These are phyloP conservation scores for Ypsolopha sequella DNA, from an alignment of 2,888 invertebrate species.

Conservation along the genomic window DNA sequence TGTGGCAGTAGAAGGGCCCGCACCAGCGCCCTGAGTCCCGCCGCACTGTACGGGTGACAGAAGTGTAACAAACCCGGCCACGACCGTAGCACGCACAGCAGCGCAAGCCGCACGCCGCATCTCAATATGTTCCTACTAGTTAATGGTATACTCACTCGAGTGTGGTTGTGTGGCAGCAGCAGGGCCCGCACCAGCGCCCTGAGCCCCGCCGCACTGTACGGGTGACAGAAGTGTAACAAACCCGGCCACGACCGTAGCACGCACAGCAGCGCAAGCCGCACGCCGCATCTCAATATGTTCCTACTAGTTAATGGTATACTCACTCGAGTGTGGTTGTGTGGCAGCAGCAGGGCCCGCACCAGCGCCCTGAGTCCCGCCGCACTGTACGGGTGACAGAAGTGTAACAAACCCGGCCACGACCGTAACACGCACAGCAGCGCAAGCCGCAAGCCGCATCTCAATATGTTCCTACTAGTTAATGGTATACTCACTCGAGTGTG, in stretches of 20 bases:
- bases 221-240: slow-evolving; percentile 87
- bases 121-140: slow-evolving; percentile 71
- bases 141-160: slow-evolving; percentile 77
- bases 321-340: too few species aligned
- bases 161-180: slow-evolving; percentile 89
- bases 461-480: slow-evolving; percentile 52
- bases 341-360: too few species aligned
- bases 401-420: slow-evolving; percentile 74
- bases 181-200: slow-evolving; percentile 83
- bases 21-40: too few species aligned
- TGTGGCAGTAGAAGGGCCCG: too few species aligned
- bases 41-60: slow-evolving; percentile 79
- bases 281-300: slow-evolving; percentile 50
- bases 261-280: slow-evolving; percentile 85
- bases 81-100: too few species aligned
- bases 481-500: slow-evolving; percentile 86
- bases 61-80: slow-evolving; percentile 80
- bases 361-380: too few species aligned
- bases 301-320: too few species aligned
- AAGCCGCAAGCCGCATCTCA: slow-evolving; percentile 77
- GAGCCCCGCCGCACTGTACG: slow-evolving; percentile 79
- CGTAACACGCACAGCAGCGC: too few species aligned
- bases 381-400: slow-evolving; percentile 79
- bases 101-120: slow-evolving; percentile 39
- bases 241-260: slow-evolving; percentile 94